Evolutionary conservation across 1,140 invertebrate genomes (phyloP).

Genomic region (Musca domestica): DNA sequence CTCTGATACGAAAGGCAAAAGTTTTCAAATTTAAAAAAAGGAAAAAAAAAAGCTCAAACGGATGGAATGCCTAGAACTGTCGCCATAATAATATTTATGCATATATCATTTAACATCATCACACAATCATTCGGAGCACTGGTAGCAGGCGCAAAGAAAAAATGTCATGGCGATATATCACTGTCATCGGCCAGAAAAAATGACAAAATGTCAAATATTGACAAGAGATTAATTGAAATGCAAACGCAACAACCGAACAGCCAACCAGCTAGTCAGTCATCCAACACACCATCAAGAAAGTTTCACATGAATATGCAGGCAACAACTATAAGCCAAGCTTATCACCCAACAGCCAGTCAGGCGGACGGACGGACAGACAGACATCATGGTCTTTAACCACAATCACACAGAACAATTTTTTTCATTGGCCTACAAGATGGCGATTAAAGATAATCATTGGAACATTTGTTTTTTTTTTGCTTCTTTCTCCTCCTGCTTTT

Average conservation of each 20-base stretch:
- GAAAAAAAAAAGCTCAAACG: no score
- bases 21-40: no score
- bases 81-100: no score
- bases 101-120: not conserved
- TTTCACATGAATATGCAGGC: no score
- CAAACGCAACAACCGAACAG: not conserved
- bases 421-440: conserved; percentile 14
- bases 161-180: conserved; percentile 20
- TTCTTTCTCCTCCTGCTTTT: no score
- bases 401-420: no score
- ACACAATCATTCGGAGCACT: not conserved
- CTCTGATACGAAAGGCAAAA: no score
- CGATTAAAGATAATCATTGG: conserved; percentile 14
- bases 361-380: not conserved
- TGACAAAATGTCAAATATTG: conserved; percentile 22
- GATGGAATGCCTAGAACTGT: no score
- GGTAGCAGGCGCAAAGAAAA: not conserved
- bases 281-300: no score
- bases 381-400: not conserved
- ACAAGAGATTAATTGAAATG: conserved; percentile 22
- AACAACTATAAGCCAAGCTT: no score
- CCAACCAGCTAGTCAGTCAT: no score
- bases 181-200: conserved; percentile 11
- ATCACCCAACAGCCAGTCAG: not conserved
- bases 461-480: not conserved